Evolutionary conservation across 2,113 vertebrate species (phyloP), one percentile per base, ranked within the genome.

Genomic region (Panurus biarmicus): DNA sequence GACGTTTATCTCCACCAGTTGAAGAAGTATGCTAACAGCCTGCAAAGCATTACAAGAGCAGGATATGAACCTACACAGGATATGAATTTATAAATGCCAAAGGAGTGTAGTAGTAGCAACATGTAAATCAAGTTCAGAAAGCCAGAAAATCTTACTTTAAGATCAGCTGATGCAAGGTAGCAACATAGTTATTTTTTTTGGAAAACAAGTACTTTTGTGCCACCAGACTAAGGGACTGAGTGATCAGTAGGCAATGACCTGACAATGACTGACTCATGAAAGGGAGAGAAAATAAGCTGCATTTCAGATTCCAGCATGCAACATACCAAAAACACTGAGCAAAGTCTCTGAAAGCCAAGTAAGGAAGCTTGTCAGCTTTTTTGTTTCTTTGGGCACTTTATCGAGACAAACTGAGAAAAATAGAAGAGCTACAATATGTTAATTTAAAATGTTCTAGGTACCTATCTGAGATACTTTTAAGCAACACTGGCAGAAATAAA

Each of bases 1-100:
- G 0, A 17, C 9, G 12, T 77, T 85, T 67, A 77, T 86, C 85
- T 77, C 75, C 25, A 61, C 9, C 40, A 23, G 72, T 36, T 71
- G 86, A 92, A 91, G 70, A 44, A 83, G 51, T 23, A 56, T 14
- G 11, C 74, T 77, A 77, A 67, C 47, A 96, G 78, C 61, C 83
- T 89, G 90, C 69, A 81, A 42, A 56, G 44, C 88, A 56, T 93
- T 92, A 85, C 44, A 78, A 60, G 22, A 51, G 67, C 82, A 94
- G 89, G 75, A 86, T 88, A 74, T 74, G 78, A 94, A 85, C 47
- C 44, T 65, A 45, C 48, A 77, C 81, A 94, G 85, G 85, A 79
- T 91, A 95, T 73, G 85, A 89, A 95, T 91, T 85, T 93, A 76
- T 87, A 91, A 94, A 95, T 77, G 74, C 36, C 51, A 70, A 89